Base-by-base conservation (phyloP, 2,113 vertebrate genomes). In the Guaruba guarouba region DNA sequence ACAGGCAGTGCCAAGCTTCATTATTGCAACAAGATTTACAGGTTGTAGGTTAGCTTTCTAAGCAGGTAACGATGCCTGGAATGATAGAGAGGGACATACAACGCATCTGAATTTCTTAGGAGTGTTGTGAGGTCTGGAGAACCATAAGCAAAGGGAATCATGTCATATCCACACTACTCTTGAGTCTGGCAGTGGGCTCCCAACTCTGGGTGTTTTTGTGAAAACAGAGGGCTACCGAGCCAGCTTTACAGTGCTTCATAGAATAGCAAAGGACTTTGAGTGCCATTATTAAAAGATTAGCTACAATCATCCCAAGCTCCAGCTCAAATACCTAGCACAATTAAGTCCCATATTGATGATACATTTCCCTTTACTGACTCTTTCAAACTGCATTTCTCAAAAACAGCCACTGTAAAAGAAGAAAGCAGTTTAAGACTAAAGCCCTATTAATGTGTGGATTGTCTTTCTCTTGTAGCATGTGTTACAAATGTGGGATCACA, bases 21-120 rank as follows among this genome's bases (percentile, higher is more conserved):
- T 96, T 94, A 90, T 13, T 81, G 48, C 46, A 95, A 91, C 73
- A 91, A 75, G 95, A 92, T 92, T 90, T 97, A 90, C 93, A 93
- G 84, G 92, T 93, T 93, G 62, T 61, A 82, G 74, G 79, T 90
- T 93, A 95, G 87, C 39, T 92, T 75, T 94, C 73, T 92, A 75
- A 83, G 64, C 86, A 95, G 71, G 68, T 86, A 90, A 70, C 39
- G 37, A 37, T 0, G 3, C 75, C 86, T 93, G 54, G 59, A 55
- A 86, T 74, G 80, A 57, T 10, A 81, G 59, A 88, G 82, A 89
- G 39, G 83, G 75, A 92, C 48, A 83, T 7, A 14, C 11, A 61
- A 29, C 8, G 23, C 77, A 87, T 55, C 79, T 70, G 68, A 89
- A 67, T 62, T 54, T 86, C 64, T 61, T 52, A 52, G 23, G n/a